phyloP scores from a whole-genome alignment of 2,113 vertebrate species.

The Gavia stellata region DNA sequence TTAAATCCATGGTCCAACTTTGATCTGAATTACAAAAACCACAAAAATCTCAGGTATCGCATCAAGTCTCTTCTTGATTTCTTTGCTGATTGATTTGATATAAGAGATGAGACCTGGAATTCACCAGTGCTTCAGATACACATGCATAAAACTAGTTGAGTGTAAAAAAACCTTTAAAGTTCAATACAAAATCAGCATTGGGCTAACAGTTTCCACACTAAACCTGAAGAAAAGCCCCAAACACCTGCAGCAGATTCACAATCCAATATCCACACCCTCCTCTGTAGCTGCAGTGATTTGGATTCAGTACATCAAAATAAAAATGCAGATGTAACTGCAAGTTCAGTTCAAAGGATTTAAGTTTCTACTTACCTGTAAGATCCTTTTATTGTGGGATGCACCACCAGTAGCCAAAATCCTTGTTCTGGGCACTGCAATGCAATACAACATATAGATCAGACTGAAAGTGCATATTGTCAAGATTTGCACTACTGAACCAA shows the following conservation, averaged over 20 bases:
- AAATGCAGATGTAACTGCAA: neutral
- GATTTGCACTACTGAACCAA: neutral
- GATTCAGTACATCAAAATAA: neutral
- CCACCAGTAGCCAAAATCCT: constrained; percentile 93
- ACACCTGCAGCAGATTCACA: neutral
- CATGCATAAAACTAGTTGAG: neutral
- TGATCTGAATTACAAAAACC: neutral
- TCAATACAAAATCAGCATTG: neutral
- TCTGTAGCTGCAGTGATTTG: neutral
- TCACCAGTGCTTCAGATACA: neutral
- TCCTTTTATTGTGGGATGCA: constrained; percentile 84
- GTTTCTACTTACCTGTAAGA: constrained; percentile 82
- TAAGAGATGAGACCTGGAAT: neutral
- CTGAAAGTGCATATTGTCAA: neutral
- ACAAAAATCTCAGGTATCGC: neutral
- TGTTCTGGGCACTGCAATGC: constrained; percentile 80
- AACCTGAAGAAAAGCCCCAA: neutral
- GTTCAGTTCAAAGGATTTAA: neutral
- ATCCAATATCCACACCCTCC: neutral
- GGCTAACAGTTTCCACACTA: neutral
- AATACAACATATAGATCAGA: constrained; percentile 15
- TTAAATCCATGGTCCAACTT: neutral
- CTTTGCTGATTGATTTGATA: neutral
- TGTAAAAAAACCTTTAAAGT: neutral
- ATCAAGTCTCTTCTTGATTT: neutral